Conservation (phyloP, 2,888 invertebrate species). For the Dyspetes luteomarginatus region DNA sequence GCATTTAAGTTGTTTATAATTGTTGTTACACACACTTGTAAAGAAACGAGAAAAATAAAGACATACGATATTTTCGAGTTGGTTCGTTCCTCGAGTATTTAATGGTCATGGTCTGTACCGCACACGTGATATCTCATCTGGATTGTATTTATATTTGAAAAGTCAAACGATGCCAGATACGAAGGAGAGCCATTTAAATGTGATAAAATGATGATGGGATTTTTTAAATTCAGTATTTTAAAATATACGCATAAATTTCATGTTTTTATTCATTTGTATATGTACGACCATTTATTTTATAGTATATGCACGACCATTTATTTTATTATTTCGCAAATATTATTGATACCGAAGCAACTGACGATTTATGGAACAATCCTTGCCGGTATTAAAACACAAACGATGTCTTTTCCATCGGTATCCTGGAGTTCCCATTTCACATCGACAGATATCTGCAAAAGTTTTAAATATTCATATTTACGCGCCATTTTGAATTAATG, state of each 20-base stretch:
- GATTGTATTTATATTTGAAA: too few species aligned
- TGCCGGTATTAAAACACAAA: slow-evolving; percentile 89
- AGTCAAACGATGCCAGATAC: too few species aligned
- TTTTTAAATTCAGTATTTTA: too few species aligned
- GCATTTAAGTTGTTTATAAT: slow-evolving; percentile 69
- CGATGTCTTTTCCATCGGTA: slow-evolving; percentile 86
- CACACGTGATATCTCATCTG: background rate
- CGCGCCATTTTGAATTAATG: slow-evolving; percentile 26
- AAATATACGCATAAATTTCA: too few species aligned
- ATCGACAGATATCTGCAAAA: slow-evolving; percentile 85
- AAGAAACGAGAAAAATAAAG: slow-evolving; percentile 52
- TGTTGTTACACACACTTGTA: slow-evolving; percentile 62
- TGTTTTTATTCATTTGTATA: too few species aligned
- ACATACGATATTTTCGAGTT: slow-evolving; percentile 63
- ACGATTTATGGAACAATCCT: slow-evolving; percentile 85
- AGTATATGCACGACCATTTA: too few species aligned
- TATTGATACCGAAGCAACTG: background rate
- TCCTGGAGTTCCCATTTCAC: slow-evolving; percentile 91
- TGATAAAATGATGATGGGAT: too few species aligned
- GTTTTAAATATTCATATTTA: slow-evolving; percentile 38
- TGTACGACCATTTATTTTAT: too few species aligned
- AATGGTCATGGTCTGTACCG: slow-evolving; percentile 28
- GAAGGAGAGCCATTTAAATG: too few species aligned
- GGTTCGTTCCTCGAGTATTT: slow-evolving; percentile 31
- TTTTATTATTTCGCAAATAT: background rate